Conservation (phyloP, 1,140 invertebrate species). For the Drosophila leontia region DNA sequence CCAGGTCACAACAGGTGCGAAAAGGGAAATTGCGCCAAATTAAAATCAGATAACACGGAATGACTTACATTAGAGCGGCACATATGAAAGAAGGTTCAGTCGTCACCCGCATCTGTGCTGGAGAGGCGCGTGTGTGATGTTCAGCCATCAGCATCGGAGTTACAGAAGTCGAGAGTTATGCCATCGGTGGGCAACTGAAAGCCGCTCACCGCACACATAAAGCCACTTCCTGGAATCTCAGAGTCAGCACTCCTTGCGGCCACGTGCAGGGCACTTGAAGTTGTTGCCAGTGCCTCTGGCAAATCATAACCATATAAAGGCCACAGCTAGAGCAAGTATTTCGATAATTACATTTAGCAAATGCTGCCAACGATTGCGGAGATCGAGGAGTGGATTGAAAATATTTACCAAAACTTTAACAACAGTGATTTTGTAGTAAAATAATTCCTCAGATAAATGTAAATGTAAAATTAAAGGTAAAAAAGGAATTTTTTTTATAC, state of each 20-base stretch:
- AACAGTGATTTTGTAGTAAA: not conserved
- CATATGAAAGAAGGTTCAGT: conserved; percentile 13
- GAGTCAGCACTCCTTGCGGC: conserved; percentile 53
- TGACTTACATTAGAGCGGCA: conserved; percentile 59
- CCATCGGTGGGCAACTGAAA: not conserved
- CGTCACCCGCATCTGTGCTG: conserved; percentile 49
- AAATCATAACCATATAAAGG: conserved; percentile 28
- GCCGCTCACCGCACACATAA: conserved; percentile 11
- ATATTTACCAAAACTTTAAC: not conserved
- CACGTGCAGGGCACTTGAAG: conserved; percentile 60
- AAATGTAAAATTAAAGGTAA: too few relatives aligned
- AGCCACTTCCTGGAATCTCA: conserved; percentile 16
- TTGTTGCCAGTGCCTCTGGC: conserved; percentile 18
- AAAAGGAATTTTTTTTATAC: too few relatives aligned
- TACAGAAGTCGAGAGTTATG: conserved; percentile 12
- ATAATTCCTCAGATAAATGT: too few relatives aligned
- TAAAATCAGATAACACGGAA: conserved; percentile 80
- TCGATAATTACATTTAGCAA: conserved; percentile 79
- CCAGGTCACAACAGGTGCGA: conserved; percentile 76
- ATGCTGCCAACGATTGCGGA: conserved; percentile 33
- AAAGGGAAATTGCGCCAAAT: conserved; percentile 77
- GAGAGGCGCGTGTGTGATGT: conserved; percentile 32
- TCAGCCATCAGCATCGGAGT: conserved; percentile 8
- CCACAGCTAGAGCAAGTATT: conserved; percentile 59
- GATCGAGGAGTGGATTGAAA: not conserved